A percentile compares a stretch with the other conserved stretches of the same genome.
Evolutionary conservation across 2,888 invertebrate species (phyloP).

Genomic region (Ceraclea dissimilis): DNA sequence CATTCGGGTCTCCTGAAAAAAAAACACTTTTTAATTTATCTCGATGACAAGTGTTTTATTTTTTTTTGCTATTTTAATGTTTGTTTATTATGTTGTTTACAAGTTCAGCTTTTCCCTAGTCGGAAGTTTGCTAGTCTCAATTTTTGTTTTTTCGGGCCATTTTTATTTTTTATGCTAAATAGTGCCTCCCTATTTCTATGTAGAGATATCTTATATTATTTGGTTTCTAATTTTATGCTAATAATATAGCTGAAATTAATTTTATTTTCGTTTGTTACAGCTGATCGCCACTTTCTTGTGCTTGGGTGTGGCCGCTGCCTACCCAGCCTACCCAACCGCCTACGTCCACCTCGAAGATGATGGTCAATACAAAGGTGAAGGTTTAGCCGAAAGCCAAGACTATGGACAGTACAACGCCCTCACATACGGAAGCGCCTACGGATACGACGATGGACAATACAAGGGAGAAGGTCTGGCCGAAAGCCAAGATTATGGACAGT

Average conservation of each 20-base stretch:
- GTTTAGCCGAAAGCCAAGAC: conserved; percentile 12
- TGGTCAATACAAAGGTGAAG: conserved; percentile 16
- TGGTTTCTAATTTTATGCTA: no score
- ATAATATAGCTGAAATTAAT: no score
- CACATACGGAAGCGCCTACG: conserved; percentile 33
- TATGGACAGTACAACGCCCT: conserved; percentile 39
- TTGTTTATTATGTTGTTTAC: no score
- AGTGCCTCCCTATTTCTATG: no score
- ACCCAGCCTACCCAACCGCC: conserved; percentile 1
- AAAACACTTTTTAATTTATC: no score
- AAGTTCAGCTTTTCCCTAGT: no score
- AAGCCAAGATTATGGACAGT: conserved; percentile 14
- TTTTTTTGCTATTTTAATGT: no score
- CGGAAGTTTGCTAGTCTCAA: no score
- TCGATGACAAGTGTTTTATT: no score
- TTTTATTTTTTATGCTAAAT: neutral
- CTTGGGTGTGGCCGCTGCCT: conserved; percentile 7
- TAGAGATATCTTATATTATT: no score
- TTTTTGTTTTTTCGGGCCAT: neutral
- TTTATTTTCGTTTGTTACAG: neutral
- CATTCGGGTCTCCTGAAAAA: no score
- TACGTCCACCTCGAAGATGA: conserved; percentile 1
- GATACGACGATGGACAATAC: conserved; percentile 14
- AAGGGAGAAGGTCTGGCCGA: conserved; percentile 19
- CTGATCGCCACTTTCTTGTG: conserved; percentile 13